Conservation (phyloP, 1,140 invertebrate species). For the Melitaea cinxia region DNA sequence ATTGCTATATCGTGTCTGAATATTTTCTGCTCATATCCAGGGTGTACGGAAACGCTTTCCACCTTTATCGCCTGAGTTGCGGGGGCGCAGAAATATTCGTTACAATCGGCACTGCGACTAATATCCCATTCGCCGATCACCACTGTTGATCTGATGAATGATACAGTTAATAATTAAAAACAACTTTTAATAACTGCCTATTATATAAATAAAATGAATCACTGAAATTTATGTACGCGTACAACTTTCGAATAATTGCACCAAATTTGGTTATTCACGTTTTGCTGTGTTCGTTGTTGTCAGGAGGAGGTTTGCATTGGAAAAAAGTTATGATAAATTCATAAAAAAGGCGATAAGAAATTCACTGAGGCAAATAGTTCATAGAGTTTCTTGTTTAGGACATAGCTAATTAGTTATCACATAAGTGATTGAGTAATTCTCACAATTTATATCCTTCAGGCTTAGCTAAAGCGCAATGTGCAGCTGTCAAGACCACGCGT, state of each 20-base stretch:
- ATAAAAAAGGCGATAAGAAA: too few relatives aligned
- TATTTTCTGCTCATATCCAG: constrained; percentile 85
- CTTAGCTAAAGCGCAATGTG: constrained; percentile 87
- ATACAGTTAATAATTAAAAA: constrained; percentile 25
- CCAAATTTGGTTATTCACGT: too few relatives aligned
- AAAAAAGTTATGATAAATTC: too few relatives aligned
- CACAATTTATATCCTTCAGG: constrained; percentile 86
- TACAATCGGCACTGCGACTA: constrained; percentile 84
- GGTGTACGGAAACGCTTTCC: constrained; percentile 86
- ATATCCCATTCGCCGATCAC: constrained; percentile 85
- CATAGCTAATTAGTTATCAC: too few relatives aligned
- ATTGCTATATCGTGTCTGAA: constrained; percentile 87
- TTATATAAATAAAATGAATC: too few relatives aligned
- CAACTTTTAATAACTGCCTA: too few relatives aligned
- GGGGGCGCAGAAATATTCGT: constrained; percentile 85
- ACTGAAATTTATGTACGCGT: too few relatives aligned
- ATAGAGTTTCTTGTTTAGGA: too few relatives aligned
- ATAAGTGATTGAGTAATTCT: constrained; percentile 52
- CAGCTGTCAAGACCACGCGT: constrained; percentile 85
- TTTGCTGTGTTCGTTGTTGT: not conserved
- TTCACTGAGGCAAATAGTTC: too few relatives aligned
- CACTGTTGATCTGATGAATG: constrained; percentile 80
- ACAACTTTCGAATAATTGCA: too few relatives aligned
- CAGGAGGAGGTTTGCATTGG: too few relatives aligned
- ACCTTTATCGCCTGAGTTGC: constrained; percentile 85